phyloP scores from a whole-genome alignment of 2,888 invertebrate species.

The Dusona sp. region DNA sequence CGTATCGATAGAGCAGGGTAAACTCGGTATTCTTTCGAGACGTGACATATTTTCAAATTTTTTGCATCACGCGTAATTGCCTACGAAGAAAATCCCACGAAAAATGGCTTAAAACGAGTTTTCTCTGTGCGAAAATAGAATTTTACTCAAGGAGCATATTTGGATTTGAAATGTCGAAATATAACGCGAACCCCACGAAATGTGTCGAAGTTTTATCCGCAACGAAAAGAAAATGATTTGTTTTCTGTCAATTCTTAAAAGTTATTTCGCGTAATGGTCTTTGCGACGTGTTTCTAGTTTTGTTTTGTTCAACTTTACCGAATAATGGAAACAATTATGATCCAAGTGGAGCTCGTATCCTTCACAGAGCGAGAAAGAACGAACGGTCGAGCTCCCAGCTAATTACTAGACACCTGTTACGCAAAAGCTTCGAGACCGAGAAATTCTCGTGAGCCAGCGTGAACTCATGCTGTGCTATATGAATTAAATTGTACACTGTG shows the following conservation, averaged over 20 bases:
- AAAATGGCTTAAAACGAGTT: background rate
- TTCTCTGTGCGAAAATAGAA: background rate
- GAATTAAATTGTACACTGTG: conserved; percentile 48
- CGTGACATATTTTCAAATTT: background rate
- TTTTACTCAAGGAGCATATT: background rate
- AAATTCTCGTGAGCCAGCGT: conserved; percentile 56
- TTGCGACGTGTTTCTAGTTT: background rate
- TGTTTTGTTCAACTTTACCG: conserved; percentile 23
- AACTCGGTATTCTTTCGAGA: background rate
- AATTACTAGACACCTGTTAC: conserved; percentile 70
- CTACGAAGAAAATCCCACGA: background rate
- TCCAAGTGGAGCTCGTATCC: conserved; percentile 14
- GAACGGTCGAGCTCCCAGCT: conserved; percentile 59
- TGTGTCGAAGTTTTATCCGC: background rate
- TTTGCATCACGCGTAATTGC: background rate
- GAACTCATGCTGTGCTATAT: conserved; percentile 42
- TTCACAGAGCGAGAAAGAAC: conserved; percentile 45
- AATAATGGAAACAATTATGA: conserved; percentile 58
- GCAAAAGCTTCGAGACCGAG: conserved; percentile 68
- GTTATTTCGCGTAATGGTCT: background rate
- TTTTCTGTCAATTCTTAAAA: background rate
- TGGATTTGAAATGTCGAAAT: background rate
- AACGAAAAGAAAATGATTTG: background rate
- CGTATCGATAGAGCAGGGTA: no score
- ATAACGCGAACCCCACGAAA: background rate